These are phyloP conservation scores for Dipodomys spectabilis DNA, from an alignment of 2,113 vertebrate species.

Conservation along the genomic window DNA sequence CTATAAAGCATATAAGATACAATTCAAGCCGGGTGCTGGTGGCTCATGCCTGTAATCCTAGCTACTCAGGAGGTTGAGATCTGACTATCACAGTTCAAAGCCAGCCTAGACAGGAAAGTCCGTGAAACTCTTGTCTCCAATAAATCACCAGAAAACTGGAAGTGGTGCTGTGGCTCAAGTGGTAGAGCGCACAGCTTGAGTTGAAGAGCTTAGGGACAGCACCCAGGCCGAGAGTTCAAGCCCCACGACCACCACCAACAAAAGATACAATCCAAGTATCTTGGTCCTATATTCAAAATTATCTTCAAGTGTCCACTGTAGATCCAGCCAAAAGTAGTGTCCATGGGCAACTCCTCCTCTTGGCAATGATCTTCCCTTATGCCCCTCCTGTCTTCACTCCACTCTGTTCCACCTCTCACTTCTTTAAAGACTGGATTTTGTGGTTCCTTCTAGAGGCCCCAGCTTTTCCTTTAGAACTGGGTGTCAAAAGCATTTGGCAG, in stretches of 20 bases:
- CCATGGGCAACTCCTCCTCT: neutral
- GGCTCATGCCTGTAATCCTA: no score
- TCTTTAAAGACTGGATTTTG: neutral
- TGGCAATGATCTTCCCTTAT: neutral
- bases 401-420: neutral
- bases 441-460: neutral
- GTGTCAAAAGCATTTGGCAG: no score
- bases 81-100: no score
- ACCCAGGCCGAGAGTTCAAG: no score
- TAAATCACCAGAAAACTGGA: no score
- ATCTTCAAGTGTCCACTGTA: neutral
- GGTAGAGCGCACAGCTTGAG: no score
- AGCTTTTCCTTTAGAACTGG: neutral
- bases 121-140: no score
- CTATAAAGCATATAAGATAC: neutral
- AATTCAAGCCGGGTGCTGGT: neutral
- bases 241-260: no score
- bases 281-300: neutral
- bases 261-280: neutral
- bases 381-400: neutral
- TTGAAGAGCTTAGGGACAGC: no score
- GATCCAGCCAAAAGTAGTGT: neutral
- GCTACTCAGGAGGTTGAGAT: no score
- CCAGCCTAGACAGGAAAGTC: no score
- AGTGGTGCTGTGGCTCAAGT: no score